A percentile compares a stretch with the other conserved stretches of the same genome.
These are phyloP conservation scores for Lamprotornis superbus DNA, from an alignment of 2,113 vertebrate species.

Conservation along the genomic window DNA sequence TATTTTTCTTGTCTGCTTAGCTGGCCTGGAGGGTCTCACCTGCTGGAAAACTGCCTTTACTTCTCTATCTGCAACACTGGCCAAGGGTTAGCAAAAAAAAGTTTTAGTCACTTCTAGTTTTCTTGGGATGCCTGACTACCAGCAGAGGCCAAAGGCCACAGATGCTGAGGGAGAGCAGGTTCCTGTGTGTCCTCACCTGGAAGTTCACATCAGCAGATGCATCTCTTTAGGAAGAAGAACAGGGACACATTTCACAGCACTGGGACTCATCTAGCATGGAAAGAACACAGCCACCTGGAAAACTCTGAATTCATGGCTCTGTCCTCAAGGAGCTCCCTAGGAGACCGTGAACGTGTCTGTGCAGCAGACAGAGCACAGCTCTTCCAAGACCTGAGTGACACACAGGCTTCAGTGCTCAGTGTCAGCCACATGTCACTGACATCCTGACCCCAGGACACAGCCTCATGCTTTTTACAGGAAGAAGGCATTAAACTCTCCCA, in stretches of 20 bases:
- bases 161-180: not conserved
- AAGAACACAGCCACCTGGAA: not conserved
- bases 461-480: not conserved
- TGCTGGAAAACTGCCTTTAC: constrained; percentile 34
- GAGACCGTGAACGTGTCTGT: not conserved
- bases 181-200: not conserved
- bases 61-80: not conserved
- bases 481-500: not conserved
- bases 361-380: not conserved
- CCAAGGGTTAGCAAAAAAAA: not conserved
- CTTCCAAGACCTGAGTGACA: not conserved
- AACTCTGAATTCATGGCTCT: not conserved
- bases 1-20: constrained; percentile 29
- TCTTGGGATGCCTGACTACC: constrained; percentile 11
- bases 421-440: not conserved
- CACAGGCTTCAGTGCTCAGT: not conserved
- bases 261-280: not conserved
- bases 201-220: not conserved
- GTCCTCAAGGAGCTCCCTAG: not conserved
- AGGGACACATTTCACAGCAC: not conserved
- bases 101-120: not conserved
- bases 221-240: not conserved
- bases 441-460: not conserved
- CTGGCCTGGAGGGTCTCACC: constrained; percentile 42
- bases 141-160: constrained; percentile 13